Base-by-base conservation (phyloP, 2,113 vertebrate species). In the Pelodiscus sinensis region DNA sequence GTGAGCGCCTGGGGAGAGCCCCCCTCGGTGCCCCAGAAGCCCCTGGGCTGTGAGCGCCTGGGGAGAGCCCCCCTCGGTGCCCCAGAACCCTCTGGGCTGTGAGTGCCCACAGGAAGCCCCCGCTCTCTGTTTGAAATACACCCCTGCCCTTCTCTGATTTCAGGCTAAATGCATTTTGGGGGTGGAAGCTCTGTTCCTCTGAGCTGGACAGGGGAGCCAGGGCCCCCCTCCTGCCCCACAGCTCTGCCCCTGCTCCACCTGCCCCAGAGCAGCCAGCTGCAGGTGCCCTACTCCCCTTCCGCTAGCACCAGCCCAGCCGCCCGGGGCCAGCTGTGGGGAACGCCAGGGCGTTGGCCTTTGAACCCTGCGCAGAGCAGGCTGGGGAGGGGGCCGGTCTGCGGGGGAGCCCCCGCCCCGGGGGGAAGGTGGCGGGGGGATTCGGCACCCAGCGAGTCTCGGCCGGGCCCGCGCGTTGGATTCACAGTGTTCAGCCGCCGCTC, bases 401-500 rank as follows among this genome's bases (percentile, higher is more conserved):
- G 38, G 38, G 38, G 38, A 44, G 27, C 60, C 27, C 60, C 56
- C 9, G 4, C 58, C 7, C 15, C 16, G 3, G 7, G 31, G 14
- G 14, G 12, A 7, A 13, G 27, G 27, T 11, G 12, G 60, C 6
- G 27, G 4, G 3, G 27, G 15, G 16, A 68, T 68, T n/a, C 31
- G 9, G 31, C 62, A 14, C 65, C 1, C 12, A 77, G 44, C 82
- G 84, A 1, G 0, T 2, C 87, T 2, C 84, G 62, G 0, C 7
- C 52, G 21, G 79, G 52, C 31, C 19, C 7, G 12, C 2, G n/a
- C 0, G n/a, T 35, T 14, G 77, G 51, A 19, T 54, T 29, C 25
- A 29, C 77, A 31, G 75, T 58, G 88, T 83, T 9, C 82, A 82
- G 68, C 10, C 4, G 78, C 78, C n/a, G 35, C 78, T 35, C 5